Percentiles rank a stretch among this genome's conserved stretches.
Conservation (phyloP, 2,797 vertebrate species). For the Pampus argenteus region DNA sequence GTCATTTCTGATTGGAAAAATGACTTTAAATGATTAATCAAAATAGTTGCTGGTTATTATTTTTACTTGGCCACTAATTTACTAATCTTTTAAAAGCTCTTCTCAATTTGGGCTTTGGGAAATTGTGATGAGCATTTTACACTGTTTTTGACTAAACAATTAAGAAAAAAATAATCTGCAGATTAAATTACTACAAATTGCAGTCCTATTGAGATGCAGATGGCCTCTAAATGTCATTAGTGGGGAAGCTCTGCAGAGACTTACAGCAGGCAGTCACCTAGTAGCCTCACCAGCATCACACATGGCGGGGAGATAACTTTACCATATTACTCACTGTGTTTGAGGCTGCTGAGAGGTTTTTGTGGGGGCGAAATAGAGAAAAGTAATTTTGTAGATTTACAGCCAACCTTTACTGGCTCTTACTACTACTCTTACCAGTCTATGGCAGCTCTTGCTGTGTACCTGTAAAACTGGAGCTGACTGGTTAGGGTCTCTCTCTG, state of each 20-base stretch:
- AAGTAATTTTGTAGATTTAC: neutral
- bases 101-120: neutral
- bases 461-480: constrained; percentile 18
- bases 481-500: too few species aligned
- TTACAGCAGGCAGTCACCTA: neutral
- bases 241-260: constrained; percentile 37
- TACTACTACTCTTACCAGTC: too few species aligned
- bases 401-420: neutral
- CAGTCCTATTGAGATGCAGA: constrained; percentile 18
- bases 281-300: neutral
- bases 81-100: neutral
- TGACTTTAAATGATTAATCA: neutral
- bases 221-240: constrained; percentile 15
- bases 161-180: neutral
- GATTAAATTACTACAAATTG: neutral
- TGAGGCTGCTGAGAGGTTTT: neutral
- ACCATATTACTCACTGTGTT: constrained; percentile 1
- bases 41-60: neutral
- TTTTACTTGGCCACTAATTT: neutral
- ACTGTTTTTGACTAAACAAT: neutral
- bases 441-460: constrained; percentile 22
- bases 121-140: neutral
- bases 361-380: neutral
- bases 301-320: constrained; percentile 5
- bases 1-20: neutral